phyloP scores from a whole-genome alignment of 2,113 vertebrate species.

The Podarcis cretensis region DNA sequence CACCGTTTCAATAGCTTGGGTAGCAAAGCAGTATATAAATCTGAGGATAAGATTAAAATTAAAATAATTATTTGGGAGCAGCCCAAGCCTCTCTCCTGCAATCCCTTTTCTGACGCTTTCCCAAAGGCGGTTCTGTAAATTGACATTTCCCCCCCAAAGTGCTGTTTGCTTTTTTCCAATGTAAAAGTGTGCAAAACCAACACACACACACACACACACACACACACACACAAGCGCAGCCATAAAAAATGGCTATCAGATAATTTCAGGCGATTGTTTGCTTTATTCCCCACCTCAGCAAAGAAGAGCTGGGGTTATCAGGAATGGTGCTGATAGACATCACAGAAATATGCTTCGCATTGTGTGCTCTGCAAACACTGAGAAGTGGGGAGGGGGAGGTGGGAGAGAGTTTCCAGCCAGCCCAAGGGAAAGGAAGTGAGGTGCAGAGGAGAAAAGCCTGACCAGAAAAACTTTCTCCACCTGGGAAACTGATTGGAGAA shows the following conservation, averaged over 20 bases:
- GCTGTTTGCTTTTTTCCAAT: not conserved
- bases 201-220: slow-evolving; percentile 2
- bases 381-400: not conserved
- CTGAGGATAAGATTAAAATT: too few species aligned
- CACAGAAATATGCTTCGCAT: slow-evolving; percentile 51
- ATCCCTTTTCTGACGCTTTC: not conserved
- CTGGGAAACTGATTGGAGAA: not conserved
- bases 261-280: slow-evolving; percentile 71
- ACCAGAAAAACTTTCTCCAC: not conserved
- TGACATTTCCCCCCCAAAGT: slow-evolving; percentile 10
- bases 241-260: slow-evolving; percentile 61
- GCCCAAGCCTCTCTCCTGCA: not conserved
- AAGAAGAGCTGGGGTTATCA: slow-evolving; percentile 62
- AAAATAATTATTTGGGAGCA: not conserved
- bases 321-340: slow-evolving; percentile 69
- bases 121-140: not conserved
- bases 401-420: not conserved
- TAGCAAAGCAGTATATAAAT: too few species aligned
- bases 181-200: slow-evolving; percentile 71
- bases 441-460: not conserved
- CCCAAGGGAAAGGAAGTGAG: not conserved
- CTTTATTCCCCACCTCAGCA: slow-evolving; percentile 54
- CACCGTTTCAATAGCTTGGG: too few species aligned
- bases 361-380: slow-evolving; percentile 47
- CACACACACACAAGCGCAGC: not conserved